Evolutionary conservation across 1,140 invertebrate genomes (phyloP).

Genomic region (Atta colombica): DNA sequence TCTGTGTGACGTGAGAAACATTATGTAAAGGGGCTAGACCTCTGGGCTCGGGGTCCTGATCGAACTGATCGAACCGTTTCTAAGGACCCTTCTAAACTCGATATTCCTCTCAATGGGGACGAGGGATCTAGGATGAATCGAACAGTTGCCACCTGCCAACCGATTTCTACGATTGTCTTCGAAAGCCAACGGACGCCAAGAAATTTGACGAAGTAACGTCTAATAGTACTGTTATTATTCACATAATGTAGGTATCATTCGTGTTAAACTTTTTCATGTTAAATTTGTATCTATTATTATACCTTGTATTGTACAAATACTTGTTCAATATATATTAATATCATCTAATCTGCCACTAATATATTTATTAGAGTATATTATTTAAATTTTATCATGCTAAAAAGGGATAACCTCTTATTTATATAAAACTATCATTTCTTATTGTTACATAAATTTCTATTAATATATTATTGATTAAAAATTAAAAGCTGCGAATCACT

Average conservation of each 20-base stretch:
- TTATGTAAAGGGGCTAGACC: constrained; percentile 75
- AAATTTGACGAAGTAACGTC: neutral
- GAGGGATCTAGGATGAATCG: constrained; percentile 47
- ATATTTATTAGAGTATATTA: neutral
- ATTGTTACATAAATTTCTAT: constrained; percentile 6
- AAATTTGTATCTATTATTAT: neutral
- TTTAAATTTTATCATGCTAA: neutral
- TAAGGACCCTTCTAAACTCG: constrained; percentile 63
- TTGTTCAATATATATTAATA: neutral
- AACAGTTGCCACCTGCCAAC: constrained; percentile 67
- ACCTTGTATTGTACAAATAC: neutral
- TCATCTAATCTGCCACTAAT: neutral
- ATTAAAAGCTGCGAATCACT: neutral
- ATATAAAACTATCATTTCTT: neutral
- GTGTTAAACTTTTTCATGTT: neutral
- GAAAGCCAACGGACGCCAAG: constrained; percentile 11
- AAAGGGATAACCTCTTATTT: neutral
- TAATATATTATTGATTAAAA: constrained; percentile 5
- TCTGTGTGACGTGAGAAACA: constrained; percentile 84
- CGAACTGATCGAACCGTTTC: constrained; percentile 78
- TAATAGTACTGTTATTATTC: constrained; percentile 6
- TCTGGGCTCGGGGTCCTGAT: constrained; percentile 73
- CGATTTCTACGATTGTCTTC: constrained; percentile 66
- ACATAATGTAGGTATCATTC: neutral
- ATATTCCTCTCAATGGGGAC: constrained; percentile 65